Base-by-base conservation (phyloP, 1,140 invertebrate genomes). In the Camponotus floridanus region DNA sequence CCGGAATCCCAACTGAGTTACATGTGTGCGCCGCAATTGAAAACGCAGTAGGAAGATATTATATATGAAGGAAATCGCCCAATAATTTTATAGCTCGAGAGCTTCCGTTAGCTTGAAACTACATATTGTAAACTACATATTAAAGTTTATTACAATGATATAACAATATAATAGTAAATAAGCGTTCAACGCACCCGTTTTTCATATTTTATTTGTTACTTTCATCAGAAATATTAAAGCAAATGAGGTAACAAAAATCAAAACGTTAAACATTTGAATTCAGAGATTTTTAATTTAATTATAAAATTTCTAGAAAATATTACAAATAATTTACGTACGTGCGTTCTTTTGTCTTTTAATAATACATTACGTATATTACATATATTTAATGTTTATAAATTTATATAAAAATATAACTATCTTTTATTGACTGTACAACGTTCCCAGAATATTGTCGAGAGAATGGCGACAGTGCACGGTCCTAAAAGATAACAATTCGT, bases 401-500 rank as follows among this genome's bases (percentile, higher is more conserved):
- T 45, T 65, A 15, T 1, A 48, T 0, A 39, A 61, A 76, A 76
- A 61, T 76, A 31, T 42, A 8, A 55, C 13, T 51, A 26, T 59
- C 21, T 48, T 42, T 13, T 45, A 61, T 18, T 0, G 36, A 57
- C 9, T 26, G 31, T 31, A n/a, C 48, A 62, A 39, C 42, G 73
- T 61, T 86, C 81, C 11, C 68, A 36, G 42, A 21, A 55, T 15
- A 11, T 84, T 57, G 64, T 74, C 55, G 55, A 83, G 85, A 87
- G 76, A 88, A 76, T 79, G 26, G 78, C n/a, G 64, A 88, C 85
- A 87, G 64, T 48, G 42, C 42, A 21, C 55, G 62, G 7, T 15
- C 48, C 11, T 31, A 39, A 57, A 73, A 76, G 64, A 88, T 76
- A 87, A 87, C 48, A 78, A 71, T 88, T 73, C 80, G 73, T 88